These are phyloP conservation scores for Anoplophora glabripennis DNA, from an alignment of 1,140 invertebrate species.

Conservation along the genomic window DNA sequence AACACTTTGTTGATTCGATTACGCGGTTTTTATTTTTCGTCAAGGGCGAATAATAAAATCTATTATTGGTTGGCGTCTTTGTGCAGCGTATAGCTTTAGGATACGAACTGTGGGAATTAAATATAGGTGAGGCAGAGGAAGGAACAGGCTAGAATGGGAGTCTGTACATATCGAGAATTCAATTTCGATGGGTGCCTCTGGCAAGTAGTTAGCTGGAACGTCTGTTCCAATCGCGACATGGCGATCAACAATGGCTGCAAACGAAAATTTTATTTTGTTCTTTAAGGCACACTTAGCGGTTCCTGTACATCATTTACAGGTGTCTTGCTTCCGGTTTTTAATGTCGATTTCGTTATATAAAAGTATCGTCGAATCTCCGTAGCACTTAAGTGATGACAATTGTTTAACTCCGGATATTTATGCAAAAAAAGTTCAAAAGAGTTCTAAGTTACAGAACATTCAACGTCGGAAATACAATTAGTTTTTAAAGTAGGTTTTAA, in stretches of 20 bases:
- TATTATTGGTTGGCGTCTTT: conserved; percentile 23
- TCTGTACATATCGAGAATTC: conserved; percentile 31
- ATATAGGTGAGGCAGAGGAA: conserved; percentile 31
- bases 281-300: background rate
- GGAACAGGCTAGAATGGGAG: conserved; percentile 26
- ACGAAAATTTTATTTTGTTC: conserved; percentile 21
- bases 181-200: conserved; percentile 31
- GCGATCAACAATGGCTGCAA: conserved; percentile 24
- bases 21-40: background rate
- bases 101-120: conserved; percentile 27
- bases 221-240: conserved; percentile 27
- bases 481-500: too few species aligned
- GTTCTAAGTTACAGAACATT: too few species aligned
- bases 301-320: background rate
- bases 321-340: background rate
- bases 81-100: conserved; percentile 20
- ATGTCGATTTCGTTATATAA: background rate
- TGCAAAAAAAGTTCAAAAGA: too few species aligned
- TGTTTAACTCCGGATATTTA: too few species aligned
- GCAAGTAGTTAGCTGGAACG: conserved; percentile 30
- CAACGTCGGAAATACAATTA: too few species aligned
- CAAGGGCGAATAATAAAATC: conserved; percentile 20
- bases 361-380: too few species aligned
- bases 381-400: too few species aligned
- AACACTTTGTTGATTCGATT: too few species aligned